Evolutionary conservation across 2,113 vertebrate genomes (phyloP), one percentile per base, ranked within the genome.

Genomic region (Poeciliopsis occidentalis): DNA sequence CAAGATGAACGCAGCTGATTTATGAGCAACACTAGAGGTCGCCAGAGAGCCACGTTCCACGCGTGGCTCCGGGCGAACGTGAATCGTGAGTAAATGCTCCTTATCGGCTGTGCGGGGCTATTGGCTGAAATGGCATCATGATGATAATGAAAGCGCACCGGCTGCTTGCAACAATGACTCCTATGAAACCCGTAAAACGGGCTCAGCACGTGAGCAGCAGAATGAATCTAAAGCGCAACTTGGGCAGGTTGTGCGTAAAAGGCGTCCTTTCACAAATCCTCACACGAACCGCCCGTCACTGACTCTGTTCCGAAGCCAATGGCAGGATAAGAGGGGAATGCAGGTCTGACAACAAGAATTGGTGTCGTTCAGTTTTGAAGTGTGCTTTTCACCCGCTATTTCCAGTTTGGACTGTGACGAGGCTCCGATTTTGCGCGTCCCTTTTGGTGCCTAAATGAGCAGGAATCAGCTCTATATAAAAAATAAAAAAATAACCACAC

Each of bases 31-130:
- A 67, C 90, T 81, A 92, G 92, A 88, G 85, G 39, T 41, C 89
- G 72, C 88, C 84, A 87, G 69, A 73, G 86, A 85, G 70, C 82
- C 82, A 30, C 19, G 27, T 30, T 66, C 1, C 31, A 29, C 71
- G 24, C 44, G 6, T 47, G 66, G 29, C 68, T 86, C 54, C 6
- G 11, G 68, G 70, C 67, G 85, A 82, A 93, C 92, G 92, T 93
- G 92, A 75, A 88, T 19, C 8, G 92, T 68, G 83, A 92, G 89
- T 92, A 69, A 92, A 93, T 92, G 86, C 57, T 82, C 64, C 75
- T 73, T 63, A 80, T 79, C 74, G 71, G 75, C 73, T 68, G 80
- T 80, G 71, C 61, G 57, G 88, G 71, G 73, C 83, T 60, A 37
- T 62, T 75, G 85, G 78, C 68, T 83, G 71, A 80, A 64, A 82